Base-by-base conservation (phyloP, 2,113 vertebrate species). In the Varanus salvator region DNA sequence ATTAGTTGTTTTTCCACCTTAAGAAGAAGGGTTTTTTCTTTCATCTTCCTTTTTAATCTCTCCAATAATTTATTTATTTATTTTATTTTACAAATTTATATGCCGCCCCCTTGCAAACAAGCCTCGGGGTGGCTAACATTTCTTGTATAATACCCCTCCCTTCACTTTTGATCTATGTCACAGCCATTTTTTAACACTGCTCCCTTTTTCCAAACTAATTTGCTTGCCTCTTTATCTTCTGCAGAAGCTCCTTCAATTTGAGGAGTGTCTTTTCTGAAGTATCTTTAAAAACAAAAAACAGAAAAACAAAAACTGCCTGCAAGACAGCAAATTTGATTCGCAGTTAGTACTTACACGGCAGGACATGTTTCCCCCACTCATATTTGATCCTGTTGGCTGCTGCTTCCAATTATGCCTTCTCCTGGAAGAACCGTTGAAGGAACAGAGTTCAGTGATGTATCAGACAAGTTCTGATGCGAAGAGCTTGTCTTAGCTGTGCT, bases 341-440 rank as follows among this genome's bases (percentile, higher is more conserved):
- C 80, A 94, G 89, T 93, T 91, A 96, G 92, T 95, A 94, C 92
- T 95, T 95, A 90, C 92, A 85, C 92, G 94, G 96, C 91, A 83
- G 92, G 94, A 96, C 92, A 90, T 81, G 76, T 96, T 95, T 91
- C 78, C 91, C 84, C 82, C 92, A 44, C 38, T 95, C 86, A 64
- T 86, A 90, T 92, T 93, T 95, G 94, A 92, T 96, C 93, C 94
- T 96, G 94, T 93, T 96, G 95, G 89, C 80, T 96, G 95, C 92
- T 96, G 90, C 89, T 97, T 97, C 95, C 95, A 97, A 95, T 97
- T 97, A 97, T 92, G 92, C 92, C 90, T 90, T 93, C 93, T 92
- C 85, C 90, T 96, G 90, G 89, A 96, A 94, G 93, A 95, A 88
- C 72, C 94, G 90, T 90, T 94, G 93, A 96, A 96, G 89, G 92